Conservation (phyloP, 2,888 invertebrate species). For the Desoria tigrina region DNA sequence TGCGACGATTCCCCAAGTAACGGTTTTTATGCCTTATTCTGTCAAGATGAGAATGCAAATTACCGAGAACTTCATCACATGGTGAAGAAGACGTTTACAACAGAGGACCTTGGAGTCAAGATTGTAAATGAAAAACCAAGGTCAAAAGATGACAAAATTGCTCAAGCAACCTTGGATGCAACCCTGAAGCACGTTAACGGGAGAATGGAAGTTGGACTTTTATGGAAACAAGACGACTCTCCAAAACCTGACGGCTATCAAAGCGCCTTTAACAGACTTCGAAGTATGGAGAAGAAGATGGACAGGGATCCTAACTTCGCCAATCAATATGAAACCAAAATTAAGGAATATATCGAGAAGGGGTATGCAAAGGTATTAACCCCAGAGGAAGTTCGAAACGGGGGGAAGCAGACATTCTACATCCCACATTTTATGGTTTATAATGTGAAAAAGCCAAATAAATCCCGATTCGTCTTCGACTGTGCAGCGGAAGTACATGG, state of each 20-base stretch:
- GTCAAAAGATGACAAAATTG: too few species aligned
- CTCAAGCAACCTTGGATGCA: neutral
- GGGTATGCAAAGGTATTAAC: slow-evolving; percentile 16
- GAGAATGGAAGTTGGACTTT: too few species aligned
- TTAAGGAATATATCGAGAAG: too few species aligned
- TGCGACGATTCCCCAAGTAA: too few species aligned
- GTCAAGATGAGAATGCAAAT: too few species aligned
- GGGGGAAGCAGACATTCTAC: slow-evolving; percentile 28
- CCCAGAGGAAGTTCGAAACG: neutral
- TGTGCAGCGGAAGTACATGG: slow-evolving; percentile 26
- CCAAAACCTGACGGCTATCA: too few species aligned
- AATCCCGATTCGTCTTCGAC: slow-evolving; percentile 46
- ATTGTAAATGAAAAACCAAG: neutral
- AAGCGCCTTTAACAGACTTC: too few species aligned
- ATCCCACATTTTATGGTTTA: slow-evolving; percentile 44
- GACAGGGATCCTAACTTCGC: too few species aligned
- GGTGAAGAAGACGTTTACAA: neutral
- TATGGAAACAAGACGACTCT: too few species aligned
- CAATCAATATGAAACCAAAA: too few species aligned
- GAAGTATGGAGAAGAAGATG: slow-evolving; percentile 24
- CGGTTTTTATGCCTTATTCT: too few species aligned
- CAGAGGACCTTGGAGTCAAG: slow-evolving; percentile 11
- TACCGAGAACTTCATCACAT: too few species aligned
- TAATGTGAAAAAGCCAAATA: slow-evolving; percentile 41
- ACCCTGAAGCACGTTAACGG: neutral